These are phyloP conservation scores for Lordiphosa stackelbergi DNA, from an alignment of 1,140 invertebrate genomes.

Conservation along the genomic window DNA sequence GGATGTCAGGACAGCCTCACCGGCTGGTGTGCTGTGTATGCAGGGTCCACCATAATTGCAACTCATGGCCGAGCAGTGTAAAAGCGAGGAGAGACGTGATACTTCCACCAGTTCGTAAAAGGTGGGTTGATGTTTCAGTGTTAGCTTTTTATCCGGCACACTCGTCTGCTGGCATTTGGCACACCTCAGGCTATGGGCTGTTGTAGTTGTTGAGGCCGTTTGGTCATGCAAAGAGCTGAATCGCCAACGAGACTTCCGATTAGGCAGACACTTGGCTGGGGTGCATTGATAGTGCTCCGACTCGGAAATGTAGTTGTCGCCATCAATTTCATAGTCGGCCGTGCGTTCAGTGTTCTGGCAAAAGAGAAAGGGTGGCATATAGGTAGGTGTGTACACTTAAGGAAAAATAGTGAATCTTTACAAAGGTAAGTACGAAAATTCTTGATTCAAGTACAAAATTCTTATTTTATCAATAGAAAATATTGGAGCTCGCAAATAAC, in stretches of 20 bases:
- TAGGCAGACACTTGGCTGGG: conserved; percentile 63
- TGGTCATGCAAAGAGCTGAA: conserved; percentile 38
- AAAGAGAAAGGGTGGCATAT: background rate
- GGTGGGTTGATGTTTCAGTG: conserved; percentile 63
- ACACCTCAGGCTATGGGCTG: conserved; percentile 44
- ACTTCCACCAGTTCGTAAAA: conserved; percentile 73
- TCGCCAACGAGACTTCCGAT: conserved; percentile 59
- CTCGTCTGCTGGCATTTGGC: conserved; percentile 44
- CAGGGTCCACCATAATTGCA: conserved; percentile 61
- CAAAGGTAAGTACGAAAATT: background rate
- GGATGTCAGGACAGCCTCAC: conserved; percentile 19
- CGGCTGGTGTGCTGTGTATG: conserved; percentile 40
- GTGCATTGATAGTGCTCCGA: conserved; percentile 73
- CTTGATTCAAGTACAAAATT: no score
- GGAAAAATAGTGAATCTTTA: background rate
- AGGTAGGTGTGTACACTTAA: no score
- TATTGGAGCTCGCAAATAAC: no score
- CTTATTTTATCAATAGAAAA: no score
- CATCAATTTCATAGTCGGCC: conserved; percentile 66
- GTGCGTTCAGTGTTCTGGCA: conserved; percentile 64
- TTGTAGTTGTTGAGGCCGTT: conserved; percentile 8
- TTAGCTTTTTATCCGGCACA: conserved; percentile 40
- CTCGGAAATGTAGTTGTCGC: conserved; percentile 68
- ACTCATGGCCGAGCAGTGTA: conserved; percentile 60
- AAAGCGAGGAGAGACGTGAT: conserved; percentile 63